A percentile compares a stretch with the other conserved stretches of the same genome.
These are phyloP conservation scores for Iselma pallidipennis DNA, from an alignment of 2,888 invertebrate species.

Conservation along the genomic window DNA sequence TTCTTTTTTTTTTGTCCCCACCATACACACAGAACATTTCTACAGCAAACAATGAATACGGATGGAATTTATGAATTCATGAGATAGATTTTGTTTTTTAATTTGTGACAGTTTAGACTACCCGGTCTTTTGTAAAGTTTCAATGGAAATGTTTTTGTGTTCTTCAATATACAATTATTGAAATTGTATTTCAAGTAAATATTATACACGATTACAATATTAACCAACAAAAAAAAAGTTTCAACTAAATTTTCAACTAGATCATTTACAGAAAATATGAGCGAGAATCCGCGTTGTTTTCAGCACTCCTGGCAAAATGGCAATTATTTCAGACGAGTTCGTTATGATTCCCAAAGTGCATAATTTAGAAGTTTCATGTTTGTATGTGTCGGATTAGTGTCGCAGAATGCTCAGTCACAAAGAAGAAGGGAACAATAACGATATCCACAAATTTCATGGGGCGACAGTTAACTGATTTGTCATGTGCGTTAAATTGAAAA, in stretches of 20 bases:
- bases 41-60: constrained; percentile 11
- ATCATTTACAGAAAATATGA: neutral
- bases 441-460: too few relatives aligned
- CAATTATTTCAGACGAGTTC: neutral
- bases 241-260: neutral
- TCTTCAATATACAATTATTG: constrained; percentile 4
- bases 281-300: neutral
- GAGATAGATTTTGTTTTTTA: constrained; percentile 14
- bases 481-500: too few relatives aligned
- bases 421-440: neutral
- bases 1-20: constrained; percentile 24
- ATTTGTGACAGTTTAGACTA: neutral
- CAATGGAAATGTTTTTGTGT: constrained; percentile 11
- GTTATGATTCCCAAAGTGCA: neutral
- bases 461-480: too few relatives aligned
- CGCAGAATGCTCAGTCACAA: neutral
- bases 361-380: neutral
- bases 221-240: neutral
- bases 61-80: constrained; percentile 8
- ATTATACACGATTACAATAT: neutral
- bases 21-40: neutral
- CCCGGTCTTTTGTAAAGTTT: neutral
- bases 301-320: neutral
- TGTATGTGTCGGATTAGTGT: too few relatives aligned
- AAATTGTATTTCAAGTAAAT: constrained; percentile 4